phyloP scores from a whole-genome alignment of 2,888 invertebrate species.

The Candidula unifasciata region DNA sequence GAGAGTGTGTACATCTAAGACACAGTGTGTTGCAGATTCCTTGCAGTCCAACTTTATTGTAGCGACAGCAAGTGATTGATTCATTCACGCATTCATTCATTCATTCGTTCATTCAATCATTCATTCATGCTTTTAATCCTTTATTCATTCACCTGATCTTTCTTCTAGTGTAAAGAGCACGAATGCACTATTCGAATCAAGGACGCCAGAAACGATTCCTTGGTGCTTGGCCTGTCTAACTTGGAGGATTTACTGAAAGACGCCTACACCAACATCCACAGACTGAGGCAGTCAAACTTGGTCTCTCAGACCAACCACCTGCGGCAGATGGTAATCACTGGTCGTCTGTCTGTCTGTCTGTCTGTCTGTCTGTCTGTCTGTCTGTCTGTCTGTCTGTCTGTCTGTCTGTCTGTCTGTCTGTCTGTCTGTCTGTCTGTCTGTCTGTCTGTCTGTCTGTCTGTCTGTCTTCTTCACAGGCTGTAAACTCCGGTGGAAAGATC shows the following conservation, averaged over 20 bases:
- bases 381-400: background rate
- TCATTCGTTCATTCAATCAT: too few relatives aligned
- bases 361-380: background rate
- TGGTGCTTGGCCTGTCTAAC: background rate
- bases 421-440: background rate
- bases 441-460: background rate
- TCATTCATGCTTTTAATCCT: too few relatives aligned
- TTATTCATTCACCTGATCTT: too few relatives aligned
- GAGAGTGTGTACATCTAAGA: too few relatives aligned
- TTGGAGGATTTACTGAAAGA: conserved; percentile 2
- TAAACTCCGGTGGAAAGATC: too few relatives aligned
- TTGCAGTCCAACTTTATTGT: too few relatives aligned
- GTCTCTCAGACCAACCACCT: background rate
- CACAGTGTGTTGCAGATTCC: too few relatives aligned
- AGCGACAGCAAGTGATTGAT: too few relatives aligned
- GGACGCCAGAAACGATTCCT: conserved; percentile 28
- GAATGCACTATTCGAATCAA: background rate
- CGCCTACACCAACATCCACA: background rate
- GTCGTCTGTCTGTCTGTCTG: background rate
- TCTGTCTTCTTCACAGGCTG: background rate
- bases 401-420: background rate
- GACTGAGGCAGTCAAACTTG: conserved; percentile 10
- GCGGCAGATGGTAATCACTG: background rate
- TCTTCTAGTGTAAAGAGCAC: background rate
- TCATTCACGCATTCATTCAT: too few relatives aligned